Conservation (phyloP, 2,797 vertebrate genomes). For the Bovichtus diacanthus region DNA sequence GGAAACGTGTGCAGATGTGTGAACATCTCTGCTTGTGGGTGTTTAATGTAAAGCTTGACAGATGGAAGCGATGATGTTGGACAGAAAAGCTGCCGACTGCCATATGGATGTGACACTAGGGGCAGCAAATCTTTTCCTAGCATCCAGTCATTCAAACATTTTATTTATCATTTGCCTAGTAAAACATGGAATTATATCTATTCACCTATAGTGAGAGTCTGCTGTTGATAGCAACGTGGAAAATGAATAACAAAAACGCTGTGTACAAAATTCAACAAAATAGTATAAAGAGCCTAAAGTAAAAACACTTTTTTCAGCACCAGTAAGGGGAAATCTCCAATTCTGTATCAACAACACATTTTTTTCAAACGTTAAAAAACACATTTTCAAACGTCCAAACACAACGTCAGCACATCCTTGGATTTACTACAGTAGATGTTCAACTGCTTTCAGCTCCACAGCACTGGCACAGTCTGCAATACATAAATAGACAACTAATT, state of each 20-base stretch:
- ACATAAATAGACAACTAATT: conserved; percentile 51
- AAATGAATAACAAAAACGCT: not conserved
- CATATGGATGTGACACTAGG: conserved; percentile 39
- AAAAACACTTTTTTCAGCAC: not conserved
- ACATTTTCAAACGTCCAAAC: conserved; percentile 20
- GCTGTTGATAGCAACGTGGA: not conserved
- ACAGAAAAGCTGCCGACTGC: conserved; percentile 34
- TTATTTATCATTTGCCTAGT: conserved; percentile 24
- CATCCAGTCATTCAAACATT: conserved; percentile 24
- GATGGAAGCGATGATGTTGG: conserved; percentile 37
- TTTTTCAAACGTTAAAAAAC: conserved; percentile 3
- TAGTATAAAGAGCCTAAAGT: not conserved
- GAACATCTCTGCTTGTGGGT: conserved; percentile 41
- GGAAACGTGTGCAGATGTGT: conserved; percentile 7
- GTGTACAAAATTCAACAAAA: too few species aligned
- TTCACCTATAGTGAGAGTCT: not conserved
- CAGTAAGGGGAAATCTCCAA: not conserved
- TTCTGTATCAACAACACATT: conserved; percentile 12
- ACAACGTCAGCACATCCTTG: conserved; percentile 26
- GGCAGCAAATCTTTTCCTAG: conserved; percentile 35
- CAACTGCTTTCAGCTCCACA: conserved; percentile 9
- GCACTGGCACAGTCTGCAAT: conserved; percentile 19
- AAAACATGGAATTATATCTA: conserved; percentile 9
- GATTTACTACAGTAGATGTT: conserved; percentile 19
- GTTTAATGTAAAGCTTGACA: conserved; percentile 45